phyloP scores from a whole-genome alignment of 2,113 vertebrate genomes.

The Trogon melanurus region DNA sequence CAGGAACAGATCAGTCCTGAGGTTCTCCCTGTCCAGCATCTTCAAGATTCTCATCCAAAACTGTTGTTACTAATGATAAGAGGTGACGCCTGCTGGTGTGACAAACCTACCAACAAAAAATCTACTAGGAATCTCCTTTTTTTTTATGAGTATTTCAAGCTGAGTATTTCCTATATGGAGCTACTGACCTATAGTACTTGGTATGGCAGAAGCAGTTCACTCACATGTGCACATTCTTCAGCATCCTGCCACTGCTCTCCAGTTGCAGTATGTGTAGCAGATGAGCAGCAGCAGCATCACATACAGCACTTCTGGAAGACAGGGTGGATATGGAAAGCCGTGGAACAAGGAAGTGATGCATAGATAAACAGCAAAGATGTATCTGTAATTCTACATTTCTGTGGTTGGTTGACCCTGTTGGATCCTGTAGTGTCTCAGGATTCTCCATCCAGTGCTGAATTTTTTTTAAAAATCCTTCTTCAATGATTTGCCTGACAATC shows the following conservation, averaged over 20 bases:
- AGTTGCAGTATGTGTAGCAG: background rate
- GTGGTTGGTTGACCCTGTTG: background rate
- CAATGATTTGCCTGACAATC: background rate
- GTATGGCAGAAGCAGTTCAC: background rate
- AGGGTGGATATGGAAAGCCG: background rate
- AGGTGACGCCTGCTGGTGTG: background rate
- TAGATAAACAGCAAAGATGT: background rate
- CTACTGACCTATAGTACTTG: background rate
- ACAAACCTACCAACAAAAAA: background rate
- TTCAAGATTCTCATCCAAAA: background rate
- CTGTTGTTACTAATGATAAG: background rate
- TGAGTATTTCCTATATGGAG: background rate
- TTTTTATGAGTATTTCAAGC: background rate
- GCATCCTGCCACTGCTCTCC: background rate
- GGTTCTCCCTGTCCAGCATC: background rate
- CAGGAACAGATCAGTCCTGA: background rate
- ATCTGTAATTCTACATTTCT: background rate
- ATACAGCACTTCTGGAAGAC: background rate
- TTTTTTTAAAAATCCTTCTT: background rate
- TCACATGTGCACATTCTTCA: background rate
- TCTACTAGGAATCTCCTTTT: background rate
- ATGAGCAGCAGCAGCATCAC: background rate
- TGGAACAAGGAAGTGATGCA: background rate
- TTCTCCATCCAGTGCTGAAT: background rate
- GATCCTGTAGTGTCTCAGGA: background rate